phyloP scores from a whole-genome alignment of 2,888 invertebrate genomes.

The Cheilosia pagana region DNA sequence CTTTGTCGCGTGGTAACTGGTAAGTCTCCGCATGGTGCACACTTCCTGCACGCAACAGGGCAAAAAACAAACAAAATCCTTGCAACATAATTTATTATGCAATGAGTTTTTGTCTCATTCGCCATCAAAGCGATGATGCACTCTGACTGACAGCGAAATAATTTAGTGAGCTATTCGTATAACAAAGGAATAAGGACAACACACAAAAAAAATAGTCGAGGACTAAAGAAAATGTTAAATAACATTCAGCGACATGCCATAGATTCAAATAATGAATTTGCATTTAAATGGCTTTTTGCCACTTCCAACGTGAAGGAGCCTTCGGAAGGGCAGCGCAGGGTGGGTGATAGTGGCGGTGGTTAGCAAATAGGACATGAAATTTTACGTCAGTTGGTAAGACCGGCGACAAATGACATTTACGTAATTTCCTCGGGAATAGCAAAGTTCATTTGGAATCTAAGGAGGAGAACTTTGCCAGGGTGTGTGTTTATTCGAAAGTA shows the following conservation, averaged over 20 bases:
- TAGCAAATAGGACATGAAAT: constrained; percentile 59
- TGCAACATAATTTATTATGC: constrained; percentile 70
- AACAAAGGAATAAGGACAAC: constrained; percentile 55
- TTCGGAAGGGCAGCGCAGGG: constrained; percentile 26
- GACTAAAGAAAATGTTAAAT: constrained; percentile 68
- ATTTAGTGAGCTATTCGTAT: constrained; percentile 60
- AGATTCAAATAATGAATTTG: constrained; percentile 74
- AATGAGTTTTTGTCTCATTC: constrained; percentile 69
- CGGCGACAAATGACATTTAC: constrained; percentile 50
- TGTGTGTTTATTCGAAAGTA: neutral
- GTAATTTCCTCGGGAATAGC: constrained; percentile 34
- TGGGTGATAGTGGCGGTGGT: constrained; percentile 23
- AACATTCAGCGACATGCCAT: constrained; percentile 69
- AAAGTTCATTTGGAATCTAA: constrained; percentile 24
- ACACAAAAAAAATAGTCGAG: constrained; percentile 17
- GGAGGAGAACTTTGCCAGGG: neutral
- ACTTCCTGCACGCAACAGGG: constrained; percentile 53
- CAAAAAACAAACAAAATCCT: constrained; percentile 44
- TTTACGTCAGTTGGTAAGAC: constrained; percentile 25
- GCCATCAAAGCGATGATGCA: constrained; percentile 60
- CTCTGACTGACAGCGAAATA: constrained; percentile 73
- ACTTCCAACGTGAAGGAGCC: constrained; percentile 41
- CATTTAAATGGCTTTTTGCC: constrained; percentile 72
- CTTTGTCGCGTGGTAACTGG: constrained; percentile 36
- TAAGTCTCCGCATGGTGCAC: constrained; percentile 40